phyloP scores from a whole-genome alignment of 23 tunicate genomes.

The Corella eumyota region DNA sequence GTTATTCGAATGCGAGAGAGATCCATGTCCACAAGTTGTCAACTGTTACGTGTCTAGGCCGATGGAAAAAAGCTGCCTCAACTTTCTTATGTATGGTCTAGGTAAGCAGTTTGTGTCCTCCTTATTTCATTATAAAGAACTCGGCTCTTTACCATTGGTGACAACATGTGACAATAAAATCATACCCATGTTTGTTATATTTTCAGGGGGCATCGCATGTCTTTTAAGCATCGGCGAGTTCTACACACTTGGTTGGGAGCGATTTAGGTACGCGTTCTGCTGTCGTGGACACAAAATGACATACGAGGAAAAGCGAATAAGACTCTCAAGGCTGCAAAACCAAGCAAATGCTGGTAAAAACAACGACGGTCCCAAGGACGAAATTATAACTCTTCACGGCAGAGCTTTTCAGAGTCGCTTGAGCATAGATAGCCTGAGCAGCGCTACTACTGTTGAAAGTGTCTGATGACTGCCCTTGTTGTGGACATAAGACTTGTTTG shows the following conservation, averaged over 20 bases:
- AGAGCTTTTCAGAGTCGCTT: conserved; percentile 6
- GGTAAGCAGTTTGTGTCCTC: conserved; percentile 30
- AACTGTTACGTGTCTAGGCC: conserved; percentile 89
- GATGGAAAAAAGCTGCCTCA: conserved; percentile 67
- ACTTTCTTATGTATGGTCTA: conserved; percentile 69
- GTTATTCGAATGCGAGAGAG: conserved; percentile 46
- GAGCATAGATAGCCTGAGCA: conserved; percentile 78
- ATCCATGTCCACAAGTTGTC: conserved; percentile 64
- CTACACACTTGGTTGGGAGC: conserved; percentile 68
- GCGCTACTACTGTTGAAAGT: conserved; percentile 90
- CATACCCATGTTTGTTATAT: background rate
- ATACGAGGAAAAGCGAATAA: conserved; percentile 51
- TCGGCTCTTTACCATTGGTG: conserved; percentile 1
- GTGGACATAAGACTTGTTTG: too few relatives aligned
- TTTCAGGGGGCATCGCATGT: conserved; percentile 63
- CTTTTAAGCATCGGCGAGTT: conserved; percentile 73
- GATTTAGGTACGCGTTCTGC: conserved; percentile 49
- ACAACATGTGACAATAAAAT: background rate
- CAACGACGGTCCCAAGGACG: conserved; percentile 18
- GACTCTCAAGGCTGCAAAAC: conserved; percentile 22
- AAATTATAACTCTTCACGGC: conserved; percentile 12
- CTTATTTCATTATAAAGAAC: background rate
- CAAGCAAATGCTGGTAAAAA: conserved; percentile 6
- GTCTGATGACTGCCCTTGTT: conserved; percentile 80
- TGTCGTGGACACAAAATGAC: conserved; percentile 51